A percentile compares a stretch with the other conserved stretches of the same genome.
Conservation (phyloP, 1,140 invertebrate species). For the Dreissena rostriformis region DNA sequence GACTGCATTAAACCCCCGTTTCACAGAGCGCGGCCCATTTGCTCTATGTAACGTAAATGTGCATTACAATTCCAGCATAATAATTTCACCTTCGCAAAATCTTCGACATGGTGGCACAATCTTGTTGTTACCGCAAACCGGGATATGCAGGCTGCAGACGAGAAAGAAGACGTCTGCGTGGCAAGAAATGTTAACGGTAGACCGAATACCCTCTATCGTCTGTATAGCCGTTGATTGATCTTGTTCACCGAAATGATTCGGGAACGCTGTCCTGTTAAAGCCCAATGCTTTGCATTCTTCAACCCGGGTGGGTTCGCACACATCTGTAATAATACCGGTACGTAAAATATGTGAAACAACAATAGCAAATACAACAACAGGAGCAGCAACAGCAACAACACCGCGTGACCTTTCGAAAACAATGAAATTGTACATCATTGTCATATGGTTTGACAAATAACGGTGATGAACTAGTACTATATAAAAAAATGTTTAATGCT, state of each 20-base stretch:
- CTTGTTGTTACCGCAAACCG: slow-evolving; percentile 5
- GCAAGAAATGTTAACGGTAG: not conserved
- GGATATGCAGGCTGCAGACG: slow-evolving; percentile 36
- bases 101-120: slow-evolving; percentile 35
- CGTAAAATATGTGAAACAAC: too few species aligned
- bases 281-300: slow-evolving; percentile 24
- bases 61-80: too few species aligned
- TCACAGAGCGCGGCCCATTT: not conserved
- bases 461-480: too few species aligned
- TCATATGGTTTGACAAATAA: too few species aligned
- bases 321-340: not conserved
- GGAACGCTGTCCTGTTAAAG: slow-evolving; percentile 27
- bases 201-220: not conserved
- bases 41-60: too few species aligned
- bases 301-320: slow-evolving; percentile 16
- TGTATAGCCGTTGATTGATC: not conserved
- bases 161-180: slow-evolving; percentile 15
- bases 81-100: slow-evolving; percentile 23
- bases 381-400: too few species aligned
- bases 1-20: not conserved
- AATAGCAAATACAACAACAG: too few species aligned
- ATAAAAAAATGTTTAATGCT: too few species aligned
- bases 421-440: too few species aligned
- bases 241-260: slow-evolving; percentile 17
- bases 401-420: too few species aligned